phyloP scores from a whole-genome alignment of 2,113 vertebrate genomes.

The Rhynchomys soricoides region DNA sequence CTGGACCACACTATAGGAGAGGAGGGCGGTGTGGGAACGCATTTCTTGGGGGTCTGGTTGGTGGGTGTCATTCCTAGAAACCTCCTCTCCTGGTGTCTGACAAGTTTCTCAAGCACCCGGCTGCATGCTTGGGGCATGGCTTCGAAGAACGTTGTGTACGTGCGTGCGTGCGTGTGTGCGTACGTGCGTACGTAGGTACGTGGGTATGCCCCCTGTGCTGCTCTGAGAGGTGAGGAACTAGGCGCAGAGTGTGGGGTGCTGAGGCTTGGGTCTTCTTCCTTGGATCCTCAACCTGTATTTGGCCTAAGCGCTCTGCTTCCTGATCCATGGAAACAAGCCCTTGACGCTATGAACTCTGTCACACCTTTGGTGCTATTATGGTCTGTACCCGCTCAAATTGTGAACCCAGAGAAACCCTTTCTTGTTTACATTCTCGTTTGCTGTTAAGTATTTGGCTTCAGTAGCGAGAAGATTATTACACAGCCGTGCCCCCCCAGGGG shows the following conservation, averaged over 20 bases:
- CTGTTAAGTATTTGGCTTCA: not conserved
- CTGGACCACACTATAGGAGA: not conserved
- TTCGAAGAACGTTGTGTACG: too few relatives aligned
- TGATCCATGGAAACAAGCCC: not conserved
- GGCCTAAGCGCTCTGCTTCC: not conserved
- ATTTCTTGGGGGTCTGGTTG: not conserved
- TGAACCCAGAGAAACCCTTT: not conserved
- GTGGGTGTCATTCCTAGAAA: accelerated
- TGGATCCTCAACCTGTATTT: too few relatives aligned
- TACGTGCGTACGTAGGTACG: too few relatives aligned
- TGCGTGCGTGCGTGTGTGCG: too few relatives aligned
- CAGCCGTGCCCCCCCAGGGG: accelerated
- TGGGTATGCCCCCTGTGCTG: too few relatives aligned
- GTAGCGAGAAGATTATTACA: not conserved
- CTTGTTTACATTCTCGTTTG: not conserved
- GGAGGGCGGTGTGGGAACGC: not conserved
- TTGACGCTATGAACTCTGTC: not conserved
- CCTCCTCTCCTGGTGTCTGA: not conserved
- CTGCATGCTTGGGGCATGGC: too few relatives aligned
- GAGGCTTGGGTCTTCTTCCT: not conserved
- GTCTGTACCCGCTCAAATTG: not conserved
- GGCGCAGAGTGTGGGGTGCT: too few relatives aligned
- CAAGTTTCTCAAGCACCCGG: not conserved
- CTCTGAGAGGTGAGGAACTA: not conserved
- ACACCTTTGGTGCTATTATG: not conserved